A percentile compares a stretch with the other conserved stretches of the same genome.
Conservation (phyloP, 92 coral and sea anemone species). For the Parazoanthus darwini region DNA sequence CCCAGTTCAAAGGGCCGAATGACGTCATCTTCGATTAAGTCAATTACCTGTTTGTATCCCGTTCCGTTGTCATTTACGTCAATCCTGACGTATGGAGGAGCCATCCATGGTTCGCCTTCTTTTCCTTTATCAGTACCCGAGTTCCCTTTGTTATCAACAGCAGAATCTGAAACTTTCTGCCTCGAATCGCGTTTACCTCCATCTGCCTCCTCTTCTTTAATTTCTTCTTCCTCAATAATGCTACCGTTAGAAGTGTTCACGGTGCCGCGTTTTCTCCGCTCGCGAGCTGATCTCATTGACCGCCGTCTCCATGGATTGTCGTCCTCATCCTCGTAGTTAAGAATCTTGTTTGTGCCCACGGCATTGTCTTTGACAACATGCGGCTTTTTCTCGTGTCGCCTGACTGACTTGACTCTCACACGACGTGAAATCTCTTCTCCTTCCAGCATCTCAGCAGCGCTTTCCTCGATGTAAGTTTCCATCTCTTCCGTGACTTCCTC, state of each 20-base stretch:
- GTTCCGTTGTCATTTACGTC: constrained; percentile 1
- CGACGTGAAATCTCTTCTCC: constrained; percentile 19
- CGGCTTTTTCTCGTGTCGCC: constrained; percentile 32
- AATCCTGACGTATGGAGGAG: constrained; percentile 24
- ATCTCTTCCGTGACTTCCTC: constrained; percentile 61
- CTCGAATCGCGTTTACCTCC: background rate
- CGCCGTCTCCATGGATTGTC: constrained; percentile 41
- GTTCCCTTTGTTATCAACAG: constrained; percentile 30
- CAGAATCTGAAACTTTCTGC: background rate
- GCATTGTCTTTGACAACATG: constrained; percentile 6
- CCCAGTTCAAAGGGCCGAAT: constrained; percentile 63
- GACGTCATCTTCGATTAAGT: constrained; percentile 71
- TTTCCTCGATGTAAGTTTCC: constrained; percentile 51
- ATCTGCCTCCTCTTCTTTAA: background rate
- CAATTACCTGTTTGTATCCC: constrained; percentile 64
- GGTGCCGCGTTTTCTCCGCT: constrained; percentile 21
- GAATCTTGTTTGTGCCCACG: constrained; percentile 1
- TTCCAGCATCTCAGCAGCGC: constrained; percentile 34
- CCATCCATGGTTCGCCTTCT: background rate
- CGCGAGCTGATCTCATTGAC: constrained; percentile 15
- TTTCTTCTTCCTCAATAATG: background rate
- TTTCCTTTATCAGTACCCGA: background rate
- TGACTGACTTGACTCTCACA: constrained; percentile 18
- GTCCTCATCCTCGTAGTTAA: constrained; percentile 24
- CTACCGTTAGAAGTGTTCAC: background rate